A percentile compares a stretch with the other conserved stretches of the same genome.
phyloP scores from a whole-genome alignment of 2,888 invertebrate species.

The Xylota sylvarum region DNA sequence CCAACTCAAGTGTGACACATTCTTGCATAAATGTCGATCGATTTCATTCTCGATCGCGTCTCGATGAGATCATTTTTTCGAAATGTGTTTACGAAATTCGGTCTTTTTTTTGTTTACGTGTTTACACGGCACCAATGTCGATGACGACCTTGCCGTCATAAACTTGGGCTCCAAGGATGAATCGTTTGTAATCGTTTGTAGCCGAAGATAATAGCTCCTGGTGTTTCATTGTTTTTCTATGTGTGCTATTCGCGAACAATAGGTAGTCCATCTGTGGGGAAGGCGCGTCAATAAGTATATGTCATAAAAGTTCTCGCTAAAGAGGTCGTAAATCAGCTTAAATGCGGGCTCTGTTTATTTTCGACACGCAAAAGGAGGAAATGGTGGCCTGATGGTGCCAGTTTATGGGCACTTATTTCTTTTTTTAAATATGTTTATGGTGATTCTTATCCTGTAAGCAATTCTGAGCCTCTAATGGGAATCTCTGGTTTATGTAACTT shows the following conservation, averaged over 20 bases:
- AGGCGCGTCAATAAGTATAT: background rate
- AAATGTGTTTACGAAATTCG: no score
- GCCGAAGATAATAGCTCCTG: background rate
- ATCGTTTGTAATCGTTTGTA: background rate
- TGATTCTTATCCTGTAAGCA: background rate
- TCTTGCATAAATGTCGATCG: background rate
- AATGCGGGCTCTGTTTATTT: conserved; percentile 18
- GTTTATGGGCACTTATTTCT: conserved; percentile 21
- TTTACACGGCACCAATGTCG: background rate
- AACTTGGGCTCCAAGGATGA: conserved; percentile 18
- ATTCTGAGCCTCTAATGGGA: background rate
- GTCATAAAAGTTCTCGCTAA: conserved; percentile 42
- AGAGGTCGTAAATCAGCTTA: conserved; percentile 43
- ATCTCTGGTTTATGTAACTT: background rate
- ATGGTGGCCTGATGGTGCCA: background rate
- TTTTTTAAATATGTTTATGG: conserved; percentile 20
- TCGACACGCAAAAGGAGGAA: background rate
- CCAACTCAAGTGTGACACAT: background rate
- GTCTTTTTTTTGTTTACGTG: background rate
- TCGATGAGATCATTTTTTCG: conserved; percentile 20
- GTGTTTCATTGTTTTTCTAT: background rate
- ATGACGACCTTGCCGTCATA: conserved; percentile 30
- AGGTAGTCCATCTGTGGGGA: background rate
- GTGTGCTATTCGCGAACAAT: conserved; percentile 7
- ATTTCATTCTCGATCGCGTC: no score